phyloP scores from a whole-genome alignment of 2,888 invertebrate genomes.

The Eupithecia centaureata region DNA sequence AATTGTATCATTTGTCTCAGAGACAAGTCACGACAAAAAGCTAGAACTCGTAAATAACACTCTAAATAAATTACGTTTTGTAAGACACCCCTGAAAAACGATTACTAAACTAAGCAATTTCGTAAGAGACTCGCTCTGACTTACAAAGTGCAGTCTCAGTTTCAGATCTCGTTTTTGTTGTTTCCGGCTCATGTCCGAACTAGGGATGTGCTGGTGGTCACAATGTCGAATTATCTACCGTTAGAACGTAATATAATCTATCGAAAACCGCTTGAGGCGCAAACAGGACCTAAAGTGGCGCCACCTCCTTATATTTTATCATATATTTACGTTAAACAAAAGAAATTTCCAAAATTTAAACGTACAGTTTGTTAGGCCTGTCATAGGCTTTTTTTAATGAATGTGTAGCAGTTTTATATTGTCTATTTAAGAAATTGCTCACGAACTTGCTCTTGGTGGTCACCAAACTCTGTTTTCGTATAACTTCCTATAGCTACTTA shows the following conservation, averaged over 20 bases:
- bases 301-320: too few relatives aligned
- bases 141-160: conserved; percentile 9
- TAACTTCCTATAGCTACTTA: too few relatives aligned
- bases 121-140: conserved; percentile 1
- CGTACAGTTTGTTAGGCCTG: too few relatives aligned
- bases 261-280: background rate
- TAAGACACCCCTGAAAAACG: conserved; percentile 14
- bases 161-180: conserved; percentile 13
- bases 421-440: too few relatives aligned
- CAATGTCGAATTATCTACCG: background rate
- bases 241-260: background rate
- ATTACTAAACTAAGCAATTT: conserved; percentile 12
- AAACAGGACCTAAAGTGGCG: too few relatives aligned
- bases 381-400: too few relatives aligned
- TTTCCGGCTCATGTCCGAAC: background rate
- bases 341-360: too few relatives aligned
- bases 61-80: conserved; percentile 21
- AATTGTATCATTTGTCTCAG: background rate
- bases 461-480: too few relatives aligned
- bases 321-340: too few relatives aligned
- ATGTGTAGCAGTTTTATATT: too few relatives aligned
- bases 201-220: background rate
- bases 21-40: conserved; percentile 11
- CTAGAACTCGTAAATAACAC: background rate
- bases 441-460: too few relatives aligned